Percentiles rank a stretch among this genome's conserved stretches.
phyloP scores from a whole-genome alignment of 2,888 invertebrate species.

The Andrena dorsata region DNA sequence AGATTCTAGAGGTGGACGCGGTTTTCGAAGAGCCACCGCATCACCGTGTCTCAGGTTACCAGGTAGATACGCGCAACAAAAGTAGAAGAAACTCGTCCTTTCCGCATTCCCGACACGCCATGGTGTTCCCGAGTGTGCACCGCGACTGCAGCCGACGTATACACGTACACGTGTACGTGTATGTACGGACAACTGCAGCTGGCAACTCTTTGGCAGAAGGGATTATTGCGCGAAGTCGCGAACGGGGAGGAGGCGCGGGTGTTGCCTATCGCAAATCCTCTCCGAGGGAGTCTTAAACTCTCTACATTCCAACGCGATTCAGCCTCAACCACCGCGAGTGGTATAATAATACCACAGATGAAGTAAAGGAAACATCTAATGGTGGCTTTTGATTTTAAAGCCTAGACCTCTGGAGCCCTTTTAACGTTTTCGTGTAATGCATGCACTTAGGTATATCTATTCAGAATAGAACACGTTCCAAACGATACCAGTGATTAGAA shows the following conservation, averaged over 20 bases:
- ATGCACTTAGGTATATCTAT: too few species aligned
- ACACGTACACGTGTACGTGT: neutral
- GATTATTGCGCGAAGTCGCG: constrained; percentile 54
- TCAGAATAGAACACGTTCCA: too few species aligned
- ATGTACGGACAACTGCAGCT: constrained; percentile 61
- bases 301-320: constrained; percentile 58
- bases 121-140: constrained; percentile 64
- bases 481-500: too few species aligned
- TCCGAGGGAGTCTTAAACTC: constrained; percentile 56
- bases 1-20: constrained; percentile 64
- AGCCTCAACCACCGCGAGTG: constrained; percentile 35
- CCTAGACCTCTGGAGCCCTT: too few species aligned
- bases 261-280: constrained; percentile 64
- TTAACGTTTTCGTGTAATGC: too few species aligned
- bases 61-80: constrained; percentile 70
- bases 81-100: constrained; percentile 74
- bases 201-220: constrained; percentile 64
- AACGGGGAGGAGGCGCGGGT: constrained; percentile 56
- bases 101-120: constrained; percentile 74
- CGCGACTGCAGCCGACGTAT: constrained; percentile 49
- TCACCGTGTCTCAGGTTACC: constrained; percentile 67
- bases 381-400: too few species aligned
- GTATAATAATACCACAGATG: constrained; percentile 41
- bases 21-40: constrained; percentile 71
- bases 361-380: too few species aligned